Evolutionary conservation across 2,113 vertebrate genomes (phyloP).

Genomic region (Bos javanicus): DNA sequence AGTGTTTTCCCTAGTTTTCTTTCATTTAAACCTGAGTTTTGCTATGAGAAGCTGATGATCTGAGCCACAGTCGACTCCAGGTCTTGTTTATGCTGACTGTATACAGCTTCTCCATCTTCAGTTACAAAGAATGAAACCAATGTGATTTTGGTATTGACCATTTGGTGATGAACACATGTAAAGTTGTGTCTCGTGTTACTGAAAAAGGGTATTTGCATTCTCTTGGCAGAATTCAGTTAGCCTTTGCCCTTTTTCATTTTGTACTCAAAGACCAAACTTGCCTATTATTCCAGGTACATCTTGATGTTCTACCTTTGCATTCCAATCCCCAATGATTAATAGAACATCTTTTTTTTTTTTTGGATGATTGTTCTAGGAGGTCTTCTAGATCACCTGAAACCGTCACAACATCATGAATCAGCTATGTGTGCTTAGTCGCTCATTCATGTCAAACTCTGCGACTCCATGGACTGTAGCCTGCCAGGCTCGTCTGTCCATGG

Average conservation of each 20-base stretch:
- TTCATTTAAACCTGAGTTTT: not conserved
- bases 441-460: not conserved
- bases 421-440: not conserved
- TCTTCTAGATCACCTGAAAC: not conserved
- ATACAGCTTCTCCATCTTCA: not conserved
- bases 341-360: not conserved
- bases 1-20: not conserved
- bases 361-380: not conserved
- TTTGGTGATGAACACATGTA: not conserved
- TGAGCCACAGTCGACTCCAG: not conserved
- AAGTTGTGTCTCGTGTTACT: not conserved
- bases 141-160: not conserved
- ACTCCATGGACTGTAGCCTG: not conserved
- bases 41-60: not conserved
- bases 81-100: not conserved
- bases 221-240: not conserved
- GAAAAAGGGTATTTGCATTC: not conserved
- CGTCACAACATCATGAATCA: not conserved
- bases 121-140: not conserved
- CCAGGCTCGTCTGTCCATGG: not conserved
- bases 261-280: not conserved
- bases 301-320: not conserved
- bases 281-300: not conserved
- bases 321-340: not conserved
- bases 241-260: not conserved